Conservation (phyloP, 53 echinoderm and acorn worm genomes). For the Astropecten irregularis region DNA sequence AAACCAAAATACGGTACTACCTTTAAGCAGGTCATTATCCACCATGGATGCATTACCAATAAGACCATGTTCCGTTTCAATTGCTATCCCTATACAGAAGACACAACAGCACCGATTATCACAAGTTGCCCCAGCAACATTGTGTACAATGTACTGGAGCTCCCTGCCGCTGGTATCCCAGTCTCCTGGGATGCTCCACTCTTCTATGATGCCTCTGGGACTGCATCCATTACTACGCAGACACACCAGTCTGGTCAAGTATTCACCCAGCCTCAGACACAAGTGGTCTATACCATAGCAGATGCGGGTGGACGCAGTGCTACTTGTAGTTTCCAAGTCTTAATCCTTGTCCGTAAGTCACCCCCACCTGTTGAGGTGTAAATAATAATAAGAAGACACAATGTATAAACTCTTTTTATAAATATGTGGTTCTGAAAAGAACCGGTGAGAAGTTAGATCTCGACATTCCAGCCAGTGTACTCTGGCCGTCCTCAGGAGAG, state of each 20-base stretch:
- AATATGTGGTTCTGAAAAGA: too few species aligned
- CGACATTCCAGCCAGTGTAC: too few species aligned
- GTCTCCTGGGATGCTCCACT: constrained; percentile 14
- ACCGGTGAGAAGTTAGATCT: too few species aligned
- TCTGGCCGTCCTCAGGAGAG: too few species aligned
- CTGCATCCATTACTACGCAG: neutral
- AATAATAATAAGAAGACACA: too few species aligned
- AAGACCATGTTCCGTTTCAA: too few species aligned
- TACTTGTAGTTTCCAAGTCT: constrained; percentile 37
- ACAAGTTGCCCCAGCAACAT: constrained; percentile 1
- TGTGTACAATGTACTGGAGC: neutral
- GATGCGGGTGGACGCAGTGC: constrained; percentile 26
- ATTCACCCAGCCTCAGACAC: constrained; percentile 25
- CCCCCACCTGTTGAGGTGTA: neutral
- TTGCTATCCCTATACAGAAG: too few species aligned
- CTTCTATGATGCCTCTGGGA: constrained; percentile 3
- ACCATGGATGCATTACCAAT: too few species aligned
- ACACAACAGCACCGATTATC: constrained; percentile 16
- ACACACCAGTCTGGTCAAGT: constrained; percentile 25
- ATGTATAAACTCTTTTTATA: too few species aligned
- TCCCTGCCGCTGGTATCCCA: neutral
- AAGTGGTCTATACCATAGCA: constrained; percentile 33
- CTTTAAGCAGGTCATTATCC: too few species aligned
- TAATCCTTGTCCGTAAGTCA: constrained; percentile 31
- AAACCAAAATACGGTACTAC: too few species aligned